Percentiles rank a stretch among this genome's conserved stretches.
phyloP scores from a whole-genome alignment of 2,888 invertebrate species.

The Watsonalla cultraria region DNA sequence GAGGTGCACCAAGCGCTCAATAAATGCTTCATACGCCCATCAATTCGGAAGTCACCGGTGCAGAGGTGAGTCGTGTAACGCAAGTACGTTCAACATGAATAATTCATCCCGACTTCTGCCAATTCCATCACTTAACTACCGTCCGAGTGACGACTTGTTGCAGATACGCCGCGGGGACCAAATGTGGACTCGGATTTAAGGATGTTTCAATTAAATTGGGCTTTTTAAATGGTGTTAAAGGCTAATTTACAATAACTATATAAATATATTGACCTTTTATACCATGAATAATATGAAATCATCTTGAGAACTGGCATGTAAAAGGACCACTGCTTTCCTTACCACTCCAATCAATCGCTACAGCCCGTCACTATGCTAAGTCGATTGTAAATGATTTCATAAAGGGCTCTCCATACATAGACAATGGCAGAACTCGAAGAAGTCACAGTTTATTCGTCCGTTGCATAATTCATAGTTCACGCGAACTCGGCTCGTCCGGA shows the following conservation, averaged over 20 bases:
- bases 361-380: neutral
- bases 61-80: neutral
- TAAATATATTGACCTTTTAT: too few relatives aligned
- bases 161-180: neutral
- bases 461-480: neutral
- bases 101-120: conserved; percentile 22
- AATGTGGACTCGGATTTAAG: too few relatives aligned
- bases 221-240: too few relatives aligned
- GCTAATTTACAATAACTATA: too few relatives aligned
- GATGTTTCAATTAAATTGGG: too few relatives aligned
- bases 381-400: neutral
- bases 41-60: neutral
- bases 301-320: too few relatives aligned
- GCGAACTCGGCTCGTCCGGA: neutral
- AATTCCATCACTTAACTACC: conserved; percentile 29
- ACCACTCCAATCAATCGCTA: neutral
- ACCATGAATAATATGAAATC: too few relatives aligned
- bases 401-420: neutral
- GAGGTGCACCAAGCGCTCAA: neutral
- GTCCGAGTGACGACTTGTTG: conserved; percentile 25
- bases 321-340: neutral
- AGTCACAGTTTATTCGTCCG: neutral
- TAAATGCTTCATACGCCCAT: neutral
- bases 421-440: neutral
- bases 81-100: conserved; percentile 1